Evolutionary conservation across 2,113 vertebrate species (phyloP).

Genomic region (Pelecanus crispus): DNA sequence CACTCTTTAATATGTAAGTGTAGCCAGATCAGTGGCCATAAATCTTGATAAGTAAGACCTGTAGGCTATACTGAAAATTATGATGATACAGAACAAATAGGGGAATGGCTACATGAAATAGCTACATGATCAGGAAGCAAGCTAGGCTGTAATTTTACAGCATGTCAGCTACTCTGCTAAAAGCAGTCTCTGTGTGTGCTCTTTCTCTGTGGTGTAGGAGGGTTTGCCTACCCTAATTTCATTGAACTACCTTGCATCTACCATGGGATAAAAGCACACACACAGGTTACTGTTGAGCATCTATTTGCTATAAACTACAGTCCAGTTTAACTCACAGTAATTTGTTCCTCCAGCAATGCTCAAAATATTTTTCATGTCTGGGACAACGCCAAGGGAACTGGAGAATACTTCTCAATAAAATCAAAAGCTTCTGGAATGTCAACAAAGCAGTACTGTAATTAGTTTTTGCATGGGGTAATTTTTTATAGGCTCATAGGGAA

Average conservation of each 20-base stretch:
- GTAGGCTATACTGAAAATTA: background rate
- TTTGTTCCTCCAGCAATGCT: background rate
- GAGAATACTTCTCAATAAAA: background rate
- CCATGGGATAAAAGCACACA: background rate
- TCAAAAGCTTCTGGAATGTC: background rate
- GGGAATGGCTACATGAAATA: background rate
- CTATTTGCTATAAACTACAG: background rate
- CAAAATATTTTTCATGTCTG: background rate
- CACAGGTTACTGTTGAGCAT: background rate
- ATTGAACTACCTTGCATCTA: background rate
- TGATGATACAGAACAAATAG: background rate
- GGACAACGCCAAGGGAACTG: background rate
- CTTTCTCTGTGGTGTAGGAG: background rate
- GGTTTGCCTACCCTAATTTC: background rate
- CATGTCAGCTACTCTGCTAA: background rate
- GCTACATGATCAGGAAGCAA: background rate
- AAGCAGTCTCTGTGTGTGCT: background rate
- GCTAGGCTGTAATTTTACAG: background rate
- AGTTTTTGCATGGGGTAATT: background rate
- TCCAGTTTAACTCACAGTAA: background rate
- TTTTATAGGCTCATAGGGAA: background rate
- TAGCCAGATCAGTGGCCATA: background rate
- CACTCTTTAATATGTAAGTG: background rate
- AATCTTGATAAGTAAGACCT: background rate
- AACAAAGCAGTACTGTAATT: background rate